Evolutionary conservation across 2,888 invertebrate species (phyloP).

Genomic region (Rhyacophila evoluta): DNA sequence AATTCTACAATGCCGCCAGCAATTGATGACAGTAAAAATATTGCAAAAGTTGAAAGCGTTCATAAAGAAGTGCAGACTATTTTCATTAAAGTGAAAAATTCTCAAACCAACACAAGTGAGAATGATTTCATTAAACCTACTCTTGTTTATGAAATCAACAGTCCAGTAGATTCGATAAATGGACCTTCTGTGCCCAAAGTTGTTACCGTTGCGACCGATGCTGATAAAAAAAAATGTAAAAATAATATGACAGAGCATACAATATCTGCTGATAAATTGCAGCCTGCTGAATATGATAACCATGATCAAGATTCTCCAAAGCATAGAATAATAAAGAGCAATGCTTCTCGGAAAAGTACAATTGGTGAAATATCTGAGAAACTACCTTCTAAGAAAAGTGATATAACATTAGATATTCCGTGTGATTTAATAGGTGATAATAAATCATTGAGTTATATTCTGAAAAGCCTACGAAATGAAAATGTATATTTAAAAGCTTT

Average conservation of each 20-base stretch:
- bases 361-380: not conserved
- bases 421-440: not conserved
- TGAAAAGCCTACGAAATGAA: constrained; percentile 50
- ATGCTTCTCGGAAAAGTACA: not conserved
- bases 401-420: not conserved
- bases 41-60: constrained; percentile 8
- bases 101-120: constrained; percentile 31
- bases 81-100: not conserved
- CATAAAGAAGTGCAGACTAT: constrained; percentile 42
- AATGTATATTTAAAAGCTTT: constrained; percentile 60
- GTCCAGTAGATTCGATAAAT: no score
- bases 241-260: not conserved
- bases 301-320: not conserved
- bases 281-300: not conserved
- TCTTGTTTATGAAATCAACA: no score
- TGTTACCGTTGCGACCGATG: not conserved
- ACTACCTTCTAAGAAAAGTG: no score
- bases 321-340: not conserved
- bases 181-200: no score
- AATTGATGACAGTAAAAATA: not conserved
- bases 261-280: not conserved
- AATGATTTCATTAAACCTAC: not conserved
- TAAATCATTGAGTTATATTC: constrained; percentile 26
- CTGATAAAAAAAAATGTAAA: not conserved
- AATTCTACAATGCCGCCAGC: not conserved